Conservation (phyloP, 2,888 invertebrate genomes). For the Tubulanus polymorphus region DNA sequence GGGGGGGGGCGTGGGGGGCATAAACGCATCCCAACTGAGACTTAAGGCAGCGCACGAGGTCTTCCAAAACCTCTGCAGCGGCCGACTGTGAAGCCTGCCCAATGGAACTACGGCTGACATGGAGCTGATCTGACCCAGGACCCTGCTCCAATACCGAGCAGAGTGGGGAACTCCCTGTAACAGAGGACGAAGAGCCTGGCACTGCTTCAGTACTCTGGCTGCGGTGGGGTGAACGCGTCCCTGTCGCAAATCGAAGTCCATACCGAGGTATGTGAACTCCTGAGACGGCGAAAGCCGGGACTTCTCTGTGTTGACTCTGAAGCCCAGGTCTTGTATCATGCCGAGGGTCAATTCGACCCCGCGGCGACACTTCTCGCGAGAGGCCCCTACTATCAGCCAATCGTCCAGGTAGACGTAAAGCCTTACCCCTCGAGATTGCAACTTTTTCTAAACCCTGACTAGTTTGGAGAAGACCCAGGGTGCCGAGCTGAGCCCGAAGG, state of each 20-base stretch:
- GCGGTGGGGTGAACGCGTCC: slow-evolving; percentile 14
- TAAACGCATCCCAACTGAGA: too few relatives aligned
- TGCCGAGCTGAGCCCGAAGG: slow-evolving; percentile 10
- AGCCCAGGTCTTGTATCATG: too few relatives aligned
- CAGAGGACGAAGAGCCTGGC: slow-evolving; percentile 2
- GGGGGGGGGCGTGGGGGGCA: too few relatives aligned
- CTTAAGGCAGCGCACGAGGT: background rate
- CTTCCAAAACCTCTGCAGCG: too few relatives aligned
- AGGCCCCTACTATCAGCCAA: too few relatives aligned
- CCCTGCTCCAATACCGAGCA: slow-evolving; percentile 17
- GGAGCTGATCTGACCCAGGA: slow-evolving; percentile 12
- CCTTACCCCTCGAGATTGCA: too few relatives aligned
- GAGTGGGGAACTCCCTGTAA: slow-evolving; percentile 7
- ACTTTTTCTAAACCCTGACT: too few relatives aligned
- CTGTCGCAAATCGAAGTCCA: slow-evolving; percentile 7
- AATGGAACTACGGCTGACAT: slow-evolving; percentile 4
- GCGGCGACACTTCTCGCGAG: too few relatives aligned
- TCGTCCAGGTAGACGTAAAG: too few relatives aligned
- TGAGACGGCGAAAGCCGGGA: too few relatives aligned
- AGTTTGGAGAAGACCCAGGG: slow-evolving; percentile 16
- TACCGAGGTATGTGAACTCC: slow-evolving; percentile 17
- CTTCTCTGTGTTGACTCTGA: too few relatives aligned
- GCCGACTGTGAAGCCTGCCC: background rate
- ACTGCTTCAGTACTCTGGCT: slow-evolving; percentile 17
- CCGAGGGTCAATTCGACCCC: too few relatives aligned